These are phyloP conservation scores for Xylota sylvarum DNA, from an alignment of 2,888 invertebrate species.

Conservation along the genomic window DNA sequence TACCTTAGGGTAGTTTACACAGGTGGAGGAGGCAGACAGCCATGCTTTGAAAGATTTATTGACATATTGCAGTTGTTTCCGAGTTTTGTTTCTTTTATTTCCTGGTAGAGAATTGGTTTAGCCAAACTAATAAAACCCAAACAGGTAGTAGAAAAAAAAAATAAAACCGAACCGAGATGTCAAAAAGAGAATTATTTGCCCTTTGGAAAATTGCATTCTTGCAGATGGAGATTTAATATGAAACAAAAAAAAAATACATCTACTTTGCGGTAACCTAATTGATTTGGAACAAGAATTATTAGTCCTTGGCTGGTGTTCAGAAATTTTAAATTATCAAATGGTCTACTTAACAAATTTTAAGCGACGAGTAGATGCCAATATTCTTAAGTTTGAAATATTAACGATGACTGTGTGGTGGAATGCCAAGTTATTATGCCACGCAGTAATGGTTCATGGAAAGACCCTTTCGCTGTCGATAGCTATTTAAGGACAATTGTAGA, in stretches of 20 bases:
- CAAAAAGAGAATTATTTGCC: not conserved
- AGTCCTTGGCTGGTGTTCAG: slow-evolving; percentile 19
- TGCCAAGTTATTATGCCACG: too few species aligned
- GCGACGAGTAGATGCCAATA: not conserved
- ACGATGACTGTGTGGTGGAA: too few species aligned
- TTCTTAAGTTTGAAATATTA: too few species aligned
- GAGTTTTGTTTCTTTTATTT: slow-evolving; percentile 24
- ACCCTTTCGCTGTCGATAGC: too few species aligned
- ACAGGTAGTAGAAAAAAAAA: slow-evolving; percentile 23
- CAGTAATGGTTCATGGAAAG: too few species aligned
- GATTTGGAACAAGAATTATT: slow-evolving; percentile 7
- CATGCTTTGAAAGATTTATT: slow-evolving; percentile 59
- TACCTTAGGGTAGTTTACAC: slow-evolving; percentile 24
- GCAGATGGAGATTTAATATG: slow-evolving; percentile 56
- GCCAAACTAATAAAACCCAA: slow-evolving; percentile 20
- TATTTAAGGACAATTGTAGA: too few species aligned
- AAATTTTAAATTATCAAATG: not conserved
- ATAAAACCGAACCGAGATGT: not conserved
- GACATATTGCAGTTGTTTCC: slow-evolving; percentile 72
- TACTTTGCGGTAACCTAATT: slow-evolving; percentile 55
- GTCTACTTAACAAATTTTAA: not conserved
- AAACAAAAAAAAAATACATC: slow-evolving; percentile 10
- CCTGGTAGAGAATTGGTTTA: slow-evolving; percentile 26
- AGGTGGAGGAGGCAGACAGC: slow-evolving; percentile 28
- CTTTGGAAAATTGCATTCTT: slow-evolving; percentile 57